Conservation (phyloP, 2,888 invertebrate genomes). For the Deroplatys truncata region DNA sequence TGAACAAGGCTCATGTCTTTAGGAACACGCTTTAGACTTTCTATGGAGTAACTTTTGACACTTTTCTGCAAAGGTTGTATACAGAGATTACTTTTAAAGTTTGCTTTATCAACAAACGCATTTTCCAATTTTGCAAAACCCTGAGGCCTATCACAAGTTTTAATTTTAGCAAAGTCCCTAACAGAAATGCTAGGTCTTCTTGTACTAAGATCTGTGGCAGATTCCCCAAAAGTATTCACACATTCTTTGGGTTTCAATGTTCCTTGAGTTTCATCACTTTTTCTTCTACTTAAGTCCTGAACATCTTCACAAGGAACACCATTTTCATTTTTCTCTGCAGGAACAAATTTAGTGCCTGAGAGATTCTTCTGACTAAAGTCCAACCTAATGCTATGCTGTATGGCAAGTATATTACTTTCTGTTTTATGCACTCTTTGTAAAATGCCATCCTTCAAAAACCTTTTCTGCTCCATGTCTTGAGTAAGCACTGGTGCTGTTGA, state of each 20-base stretch:
- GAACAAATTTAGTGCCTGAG: neutral
- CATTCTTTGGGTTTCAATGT: neutral
- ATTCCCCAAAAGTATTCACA: neutral
- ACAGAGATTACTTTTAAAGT: neutral
- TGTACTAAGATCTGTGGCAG: slow-evolving; percentile 25
- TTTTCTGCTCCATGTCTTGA: neutral
- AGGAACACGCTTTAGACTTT: neutral
- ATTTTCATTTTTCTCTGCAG: neutral
- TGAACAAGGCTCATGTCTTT: neutral
- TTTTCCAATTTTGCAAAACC: neutral
- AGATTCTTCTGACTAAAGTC: neutral
- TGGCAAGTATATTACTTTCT: slow-evolving; percentile 37
- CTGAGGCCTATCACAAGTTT: neutral
- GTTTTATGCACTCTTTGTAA: slow-evolving; percentile 31
- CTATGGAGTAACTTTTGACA: neutral
- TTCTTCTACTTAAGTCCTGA: slow-evolving; percentile 1
- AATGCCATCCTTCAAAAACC: neutral
- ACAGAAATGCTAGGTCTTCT: neutral
- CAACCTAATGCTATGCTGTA: slow-evolving; percentile 25
- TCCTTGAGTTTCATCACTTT: neutral
- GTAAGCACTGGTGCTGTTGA: neutral
- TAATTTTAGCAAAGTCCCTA: neutral
- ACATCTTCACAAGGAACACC: neutral
- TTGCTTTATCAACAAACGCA: neutral
- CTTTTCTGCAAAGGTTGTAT: neutral